phyloP scores from a whole-genome alignment of 2,113 vertebrate genomes.

The Nannobrachium achirus region DNA sequence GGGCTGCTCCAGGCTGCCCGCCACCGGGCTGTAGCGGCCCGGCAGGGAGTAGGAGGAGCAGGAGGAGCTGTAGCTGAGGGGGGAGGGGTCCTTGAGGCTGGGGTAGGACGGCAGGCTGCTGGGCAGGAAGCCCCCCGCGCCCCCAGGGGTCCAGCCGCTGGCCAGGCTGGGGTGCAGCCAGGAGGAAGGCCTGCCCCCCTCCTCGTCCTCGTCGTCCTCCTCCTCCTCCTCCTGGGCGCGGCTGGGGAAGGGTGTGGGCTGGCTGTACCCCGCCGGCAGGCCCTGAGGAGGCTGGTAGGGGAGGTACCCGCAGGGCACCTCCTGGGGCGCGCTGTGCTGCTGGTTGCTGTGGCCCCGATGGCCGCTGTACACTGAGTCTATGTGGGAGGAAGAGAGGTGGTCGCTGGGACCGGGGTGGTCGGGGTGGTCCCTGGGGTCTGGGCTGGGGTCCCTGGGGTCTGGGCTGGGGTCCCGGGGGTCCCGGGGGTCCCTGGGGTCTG shows the following conservation, averaged over 20 bases:
- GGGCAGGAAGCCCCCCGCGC: constrained; percentile 40
- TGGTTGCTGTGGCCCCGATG: constrained; percentile 21
- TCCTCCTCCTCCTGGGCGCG: too few species aligned
- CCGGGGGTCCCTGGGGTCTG: constrained; percentile 1
- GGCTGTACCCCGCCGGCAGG: constrained; percentile 52
- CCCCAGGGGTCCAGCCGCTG: constrained; percentile 56
- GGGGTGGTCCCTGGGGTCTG: neutral
- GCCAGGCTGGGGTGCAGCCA: constrained; percentile 60
- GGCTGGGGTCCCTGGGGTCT: neutral
- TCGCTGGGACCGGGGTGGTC: neutral
- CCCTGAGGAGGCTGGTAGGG: constrained; percentile 48
- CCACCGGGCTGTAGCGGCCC: constrained; percentile 35
- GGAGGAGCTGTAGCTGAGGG: constrained; percentile 42
- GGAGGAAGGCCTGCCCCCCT: neutral
- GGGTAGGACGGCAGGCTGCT: constrained; percentile 61
- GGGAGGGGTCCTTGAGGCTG: constrained; percentile 49
- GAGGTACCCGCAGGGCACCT: constrained; percentile 40
- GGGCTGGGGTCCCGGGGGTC: neutral
- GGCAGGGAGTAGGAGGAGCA: constrained; percentile 54
- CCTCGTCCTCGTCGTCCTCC: too few species aligned
- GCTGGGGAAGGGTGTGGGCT: constrained; percentile 77
- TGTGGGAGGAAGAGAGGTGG: neutral
- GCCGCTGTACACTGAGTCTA: constrained; percentile 3
- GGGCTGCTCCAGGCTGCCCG: constrained; percentile 76
- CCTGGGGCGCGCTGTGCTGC: constrained; percentile 17